These are phyloP conservation scores for Terebella lapidaria DNA, from an alignment of 2,888 invertebrate species.

Conservation along the genomic window DNA sequence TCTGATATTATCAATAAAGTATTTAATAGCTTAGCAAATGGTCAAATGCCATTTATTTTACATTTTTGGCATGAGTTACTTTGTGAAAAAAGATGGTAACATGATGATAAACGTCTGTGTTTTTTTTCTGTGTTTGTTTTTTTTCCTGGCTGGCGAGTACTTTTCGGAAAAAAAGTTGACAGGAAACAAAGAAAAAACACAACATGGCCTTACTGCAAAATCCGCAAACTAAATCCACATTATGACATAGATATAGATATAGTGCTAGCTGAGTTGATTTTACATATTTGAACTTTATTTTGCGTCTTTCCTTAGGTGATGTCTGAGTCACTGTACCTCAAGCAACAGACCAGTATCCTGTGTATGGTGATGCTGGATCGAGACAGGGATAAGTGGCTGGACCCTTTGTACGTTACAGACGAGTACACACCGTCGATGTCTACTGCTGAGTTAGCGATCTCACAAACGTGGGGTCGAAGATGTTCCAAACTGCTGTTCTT, in stretches of 20 bases:
- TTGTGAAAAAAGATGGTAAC: too few relatives aligned
- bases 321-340: neutral
- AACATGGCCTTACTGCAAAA: neutral
- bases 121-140: too few relatives aligned
- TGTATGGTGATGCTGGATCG: neutral
- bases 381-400: neutral
- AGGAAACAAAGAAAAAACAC: too few relatives aligned
- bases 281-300: neutral
- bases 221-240: neutral
- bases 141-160: too few relatives aligned
- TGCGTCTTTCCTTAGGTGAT: neutral
- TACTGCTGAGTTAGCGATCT: neutral
- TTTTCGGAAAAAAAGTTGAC: too few relatives aligned
- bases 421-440: slow-evolving; percentile 2
- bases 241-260: neutral
- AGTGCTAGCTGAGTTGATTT: neutral
- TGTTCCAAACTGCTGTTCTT: slow-evolving; percentile 2
- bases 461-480: neutral
- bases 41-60: too few relatives aligned
- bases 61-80: too few relatives aligned
- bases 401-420: neutral
- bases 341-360: neutral
- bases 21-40: too few relatives aligned
- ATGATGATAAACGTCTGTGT: too few relatives aligned
- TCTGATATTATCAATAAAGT: neutral